Evolutionary conservation across 2,113 vertebrate genomes (phyloP).

Genomic region (Sminthopsis crassicaudata): DNA sequence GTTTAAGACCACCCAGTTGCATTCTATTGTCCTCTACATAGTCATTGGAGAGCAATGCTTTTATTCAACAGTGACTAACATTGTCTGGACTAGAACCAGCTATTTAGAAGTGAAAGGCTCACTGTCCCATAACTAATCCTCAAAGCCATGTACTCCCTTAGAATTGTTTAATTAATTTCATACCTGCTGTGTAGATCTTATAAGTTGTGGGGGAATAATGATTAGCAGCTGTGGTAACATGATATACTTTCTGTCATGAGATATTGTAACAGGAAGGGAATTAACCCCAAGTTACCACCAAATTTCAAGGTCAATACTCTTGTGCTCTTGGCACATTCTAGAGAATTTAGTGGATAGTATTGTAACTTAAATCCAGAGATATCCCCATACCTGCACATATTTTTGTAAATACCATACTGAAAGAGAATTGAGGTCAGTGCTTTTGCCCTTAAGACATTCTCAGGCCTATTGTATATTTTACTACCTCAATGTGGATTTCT

Average conservation of each 20-base stretch:
- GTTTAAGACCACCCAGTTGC: not conserved
- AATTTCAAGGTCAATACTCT: not conserved
- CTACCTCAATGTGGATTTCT: conserved; percentile 10
- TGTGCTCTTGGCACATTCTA: not conserved
- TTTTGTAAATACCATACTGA: not conserved
- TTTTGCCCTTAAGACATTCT: not conserved
- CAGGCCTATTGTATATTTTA: conserved; percentile 16
- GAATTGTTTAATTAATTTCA: not conserved
- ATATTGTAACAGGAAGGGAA: not conserved
- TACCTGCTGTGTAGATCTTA: not conserved
- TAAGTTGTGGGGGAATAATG: not conserved
- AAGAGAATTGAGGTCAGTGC: not conserved
- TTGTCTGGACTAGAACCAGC: not conserved
- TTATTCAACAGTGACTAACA: not conserved
- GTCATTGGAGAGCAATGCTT: not conserved
- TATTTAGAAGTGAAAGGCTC: not conserved
- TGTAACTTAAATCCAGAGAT: not conserved
- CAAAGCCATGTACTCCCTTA: not conserved
- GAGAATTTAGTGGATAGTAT: not conserved
- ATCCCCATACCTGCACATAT: not conserved
- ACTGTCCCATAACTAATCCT: not conserved
- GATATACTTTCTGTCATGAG: not conserved
- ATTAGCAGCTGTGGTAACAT: conserved; percentile 17
- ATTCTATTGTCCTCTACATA: not conserved
- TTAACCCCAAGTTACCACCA: not conserved